Evolutionary conservation across 2,888 invertebrate genomes (phyloP).

Genomic region (Agrilus biguttatus): DNA sequence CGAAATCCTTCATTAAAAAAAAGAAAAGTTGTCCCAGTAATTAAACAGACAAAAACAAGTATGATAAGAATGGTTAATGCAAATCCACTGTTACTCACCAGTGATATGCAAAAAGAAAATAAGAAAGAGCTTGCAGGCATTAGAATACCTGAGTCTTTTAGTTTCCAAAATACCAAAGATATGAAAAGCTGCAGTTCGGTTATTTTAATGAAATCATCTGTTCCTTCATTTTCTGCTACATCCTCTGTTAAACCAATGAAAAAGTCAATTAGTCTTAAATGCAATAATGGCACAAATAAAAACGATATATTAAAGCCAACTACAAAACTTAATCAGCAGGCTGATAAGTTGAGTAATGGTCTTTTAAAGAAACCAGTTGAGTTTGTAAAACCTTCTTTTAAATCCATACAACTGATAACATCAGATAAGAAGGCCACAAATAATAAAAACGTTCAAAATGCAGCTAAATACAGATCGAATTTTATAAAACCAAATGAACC

Average conservation of each 20-base stretch:
- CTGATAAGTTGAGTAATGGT: too few species aligned
- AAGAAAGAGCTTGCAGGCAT: neutral
- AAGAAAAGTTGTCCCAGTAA: conserved; percentile 9
- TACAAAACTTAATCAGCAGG: too few species aligned
- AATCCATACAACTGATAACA: neutral
- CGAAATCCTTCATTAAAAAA: too few species aligned
- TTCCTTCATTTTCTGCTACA: too few species aligned
- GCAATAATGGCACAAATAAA: too few species aligned
- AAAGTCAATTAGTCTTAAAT: too few species aligned
- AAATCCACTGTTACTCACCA: conserved; percentile 9
- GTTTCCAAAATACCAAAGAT: too few species aligned
- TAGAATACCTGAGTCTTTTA: neutral
- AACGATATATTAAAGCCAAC: too few species aligned
- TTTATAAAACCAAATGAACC: neutral
- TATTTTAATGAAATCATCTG: too few species aligned
- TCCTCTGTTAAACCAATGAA: too few species aligned
- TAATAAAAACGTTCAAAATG: neutral
- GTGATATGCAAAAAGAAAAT: conserved; percentile 1
- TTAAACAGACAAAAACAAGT: conserved; percentile 22
- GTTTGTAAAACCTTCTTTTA: neutral
- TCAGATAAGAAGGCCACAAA: neutral
- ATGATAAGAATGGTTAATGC: conserved; percentile 11
- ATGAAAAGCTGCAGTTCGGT: too few species aligned
- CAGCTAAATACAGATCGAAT: conserved; percentile 3
- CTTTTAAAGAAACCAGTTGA: too few species aligned